Evolutionary conservation across 2,797 vertebrate species (phyloP).

Genomic region (Smutsia gigantea): DNA sequence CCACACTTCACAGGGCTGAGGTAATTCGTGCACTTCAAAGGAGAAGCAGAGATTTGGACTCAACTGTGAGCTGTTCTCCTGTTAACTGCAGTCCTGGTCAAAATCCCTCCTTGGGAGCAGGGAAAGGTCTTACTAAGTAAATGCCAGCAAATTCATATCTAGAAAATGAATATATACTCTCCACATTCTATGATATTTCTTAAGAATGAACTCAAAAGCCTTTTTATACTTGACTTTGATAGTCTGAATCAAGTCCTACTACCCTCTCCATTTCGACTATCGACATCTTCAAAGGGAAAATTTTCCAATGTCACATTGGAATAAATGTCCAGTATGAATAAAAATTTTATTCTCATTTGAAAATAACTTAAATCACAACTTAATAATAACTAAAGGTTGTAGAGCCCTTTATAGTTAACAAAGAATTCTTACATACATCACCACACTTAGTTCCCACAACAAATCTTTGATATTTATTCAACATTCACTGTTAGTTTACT

Average conservation of each 20-base stretch:
- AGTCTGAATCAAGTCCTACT: neutral
- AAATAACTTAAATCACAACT: neutral
- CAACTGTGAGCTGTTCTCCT: neutral
- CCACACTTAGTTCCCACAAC: neutral
- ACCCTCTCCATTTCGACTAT: neutral
- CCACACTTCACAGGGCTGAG: neutral
- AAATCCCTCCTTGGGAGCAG: neutral
- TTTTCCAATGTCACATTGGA: neutral
- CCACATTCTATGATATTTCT: neutral
- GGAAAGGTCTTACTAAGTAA: neutral
- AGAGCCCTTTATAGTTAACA: neutral
- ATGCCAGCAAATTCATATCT: neutral
- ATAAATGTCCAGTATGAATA: neutral
- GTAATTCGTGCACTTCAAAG: neutral
- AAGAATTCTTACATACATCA: neutral
- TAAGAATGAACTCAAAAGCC: neutral
- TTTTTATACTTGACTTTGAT: neutral
- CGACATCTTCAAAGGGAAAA: slow-evolving; percentile 16
- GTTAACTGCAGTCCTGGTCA: neutral
- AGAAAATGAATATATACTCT: neutral
- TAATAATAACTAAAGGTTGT: neutral
- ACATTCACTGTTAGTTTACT: neutral
- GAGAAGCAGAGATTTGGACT: neutral
- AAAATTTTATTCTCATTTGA: slow-evolving; percentile 14
- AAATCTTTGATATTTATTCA: neutral